Evolutionary conservation across 2,113 vertebrate species (phyloP), one percentile per base, ranked within the genome.

Genomic region (Saccopteryx leptura): DNA sequence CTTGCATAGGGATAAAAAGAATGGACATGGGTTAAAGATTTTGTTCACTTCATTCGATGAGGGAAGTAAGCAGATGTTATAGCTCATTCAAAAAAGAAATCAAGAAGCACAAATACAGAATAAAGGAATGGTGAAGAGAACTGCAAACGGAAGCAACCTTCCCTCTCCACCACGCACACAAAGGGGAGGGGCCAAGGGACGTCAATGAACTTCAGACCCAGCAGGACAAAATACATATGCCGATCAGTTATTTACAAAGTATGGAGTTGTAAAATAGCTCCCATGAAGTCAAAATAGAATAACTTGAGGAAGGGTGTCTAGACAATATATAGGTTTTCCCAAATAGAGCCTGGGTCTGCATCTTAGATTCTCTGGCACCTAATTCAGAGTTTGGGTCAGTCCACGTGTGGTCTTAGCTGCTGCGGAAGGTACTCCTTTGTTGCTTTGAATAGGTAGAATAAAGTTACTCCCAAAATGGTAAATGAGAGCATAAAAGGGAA

Each of bases 1-100:
- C 52, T 74, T 66, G 63, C 11, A 28, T n/a, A 79, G n/a, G 56
- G n/a, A 61, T 71, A 19, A 61, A 97, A 63, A 90, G 39, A 93
- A 68, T 39, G 50, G 48, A 56, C 60, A 24, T 48, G 6, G 6
- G 31, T 33, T 54, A 61, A 74, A 52, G 26, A 93, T 88, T 91
- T 84, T 46, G 0, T 82, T 83, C 74, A 88, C 63, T 24, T 75
- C 39, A 28, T 65, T 76, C 23, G 17, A 4, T 61, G 31, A 75
- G 21, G 56, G 26, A 84, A 89, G 28, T 10, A 56, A 15, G 11
- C 56, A 83, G 72, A 46, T 21, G 2, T 60, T 87, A 61, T 6
- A 72, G 65, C 65, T 5, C 0, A 13, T 68, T 93, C 11, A 61
- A 31, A 84, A 68, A 52, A 68, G 31, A 92, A 71, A 66, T 71